Evolutionary conservation across 1,140 invertebrate species (phyloP).

Genomic region (Holotrichia oblita): DNA sequence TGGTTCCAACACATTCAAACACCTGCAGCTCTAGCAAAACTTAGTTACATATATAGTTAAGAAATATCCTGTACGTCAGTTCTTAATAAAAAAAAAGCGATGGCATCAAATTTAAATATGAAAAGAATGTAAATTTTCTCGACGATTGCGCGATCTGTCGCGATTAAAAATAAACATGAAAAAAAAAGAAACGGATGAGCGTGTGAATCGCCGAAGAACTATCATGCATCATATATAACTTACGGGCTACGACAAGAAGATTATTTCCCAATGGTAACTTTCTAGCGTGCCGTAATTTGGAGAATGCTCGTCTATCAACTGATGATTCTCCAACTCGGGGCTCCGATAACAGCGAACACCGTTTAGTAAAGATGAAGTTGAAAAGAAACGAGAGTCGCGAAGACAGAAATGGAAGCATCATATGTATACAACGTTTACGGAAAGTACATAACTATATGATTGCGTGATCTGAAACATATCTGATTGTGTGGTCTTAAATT

Average conservation of each 20-base stretch:
- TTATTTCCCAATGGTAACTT: conserved; percentile 27
- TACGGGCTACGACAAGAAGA: conserved; percentile 7
- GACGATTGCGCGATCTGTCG: conserved; percentile 29
- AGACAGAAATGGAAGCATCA: neutral
- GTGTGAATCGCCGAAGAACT: conserved; percentile 2
- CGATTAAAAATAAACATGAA: conserved; percentile 21
- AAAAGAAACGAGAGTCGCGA: neutral
- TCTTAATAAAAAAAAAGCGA: neutral
- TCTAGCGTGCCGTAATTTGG: conserved; percentile 21
- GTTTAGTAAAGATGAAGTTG: neutral
- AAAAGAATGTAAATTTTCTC: conserved; percentile 19
- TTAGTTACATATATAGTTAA: no score
- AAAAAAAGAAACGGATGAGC: neutral
- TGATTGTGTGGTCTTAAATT: no score
- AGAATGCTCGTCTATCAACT: conserved; percentile 17
- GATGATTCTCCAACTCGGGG: neutral
- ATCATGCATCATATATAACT: conserved; percentile 10
- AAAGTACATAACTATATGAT: neutral
- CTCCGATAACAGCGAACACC: neutral
- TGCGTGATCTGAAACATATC: no score
- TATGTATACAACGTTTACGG: neutral
- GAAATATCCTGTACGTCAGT: no score
- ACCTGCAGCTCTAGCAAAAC: no score
- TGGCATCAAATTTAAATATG: conserved; percentile 8
- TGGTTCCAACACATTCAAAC: no score